Conservation (phyloP, 2,113 vertebrate genomes). For the Seriola rivoliana region DNA sequence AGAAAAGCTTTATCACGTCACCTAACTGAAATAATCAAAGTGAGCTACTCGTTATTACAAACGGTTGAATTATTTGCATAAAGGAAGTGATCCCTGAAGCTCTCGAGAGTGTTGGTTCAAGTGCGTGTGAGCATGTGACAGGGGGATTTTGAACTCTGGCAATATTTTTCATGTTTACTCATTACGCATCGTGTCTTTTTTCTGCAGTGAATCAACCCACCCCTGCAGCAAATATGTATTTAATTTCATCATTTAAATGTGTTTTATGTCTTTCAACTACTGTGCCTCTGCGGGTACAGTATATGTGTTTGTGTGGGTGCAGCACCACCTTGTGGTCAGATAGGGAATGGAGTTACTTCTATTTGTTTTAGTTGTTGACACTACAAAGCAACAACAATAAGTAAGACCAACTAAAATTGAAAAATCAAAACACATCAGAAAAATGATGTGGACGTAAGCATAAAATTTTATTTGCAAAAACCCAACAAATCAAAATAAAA, state of each 20-base stretch:
- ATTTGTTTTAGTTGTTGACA: neutral
- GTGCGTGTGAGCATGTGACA: neutral
- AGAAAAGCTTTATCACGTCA: neutral
- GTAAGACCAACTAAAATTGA: neutral
- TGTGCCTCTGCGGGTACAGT: neutral
- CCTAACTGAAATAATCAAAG: neutral
- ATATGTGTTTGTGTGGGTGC: neutral
- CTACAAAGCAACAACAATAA: neutral
- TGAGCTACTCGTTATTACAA: neutral
- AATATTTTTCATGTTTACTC: neutral
- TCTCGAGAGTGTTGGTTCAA: neutral
- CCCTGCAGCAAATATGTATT: neutral
- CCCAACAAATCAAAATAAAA: conserved; percentile 79
- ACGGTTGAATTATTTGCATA: neutral
- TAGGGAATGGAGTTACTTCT: neutral
- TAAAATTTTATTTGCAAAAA: conserved; percentile 87
- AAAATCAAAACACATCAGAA: conserved; percentile 1
- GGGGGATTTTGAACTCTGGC: neutral
- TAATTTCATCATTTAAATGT: neutral
- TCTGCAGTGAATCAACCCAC: neutral
- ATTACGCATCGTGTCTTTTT: neutral
- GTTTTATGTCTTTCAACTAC: neutral
- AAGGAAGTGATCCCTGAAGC: neutral
- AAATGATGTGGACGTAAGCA: conserved; percentile 72
- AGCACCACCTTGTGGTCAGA: conserved; percentile 67